These are phyloP conservation scores for Phalacrocorax aristotelis DNA, from an alignment of 2,113 vertebrate genomes.

Conservation along the genomic window DNA sequence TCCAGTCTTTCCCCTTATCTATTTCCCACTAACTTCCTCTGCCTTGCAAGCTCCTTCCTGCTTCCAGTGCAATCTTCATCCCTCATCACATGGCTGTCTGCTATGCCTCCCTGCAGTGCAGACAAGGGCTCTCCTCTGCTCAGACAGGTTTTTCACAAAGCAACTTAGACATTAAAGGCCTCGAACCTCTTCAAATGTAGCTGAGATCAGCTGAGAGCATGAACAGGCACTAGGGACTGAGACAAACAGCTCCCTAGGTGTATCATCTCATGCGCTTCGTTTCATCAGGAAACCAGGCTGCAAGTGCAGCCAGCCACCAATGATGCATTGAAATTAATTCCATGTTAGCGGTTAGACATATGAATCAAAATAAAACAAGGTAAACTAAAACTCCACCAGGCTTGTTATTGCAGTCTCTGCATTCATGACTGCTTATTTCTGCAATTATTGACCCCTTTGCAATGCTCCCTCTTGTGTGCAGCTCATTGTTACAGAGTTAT, in stretches of 20 bases:
- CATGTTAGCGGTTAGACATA: not conserved
- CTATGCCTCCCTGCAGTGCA: not conserved
- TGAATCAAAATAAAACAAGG: not conserved
- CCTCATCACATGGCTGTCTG: not conserved
- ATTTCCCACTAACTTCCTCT: accelerated
- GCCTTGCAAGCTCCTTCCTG: not conserved
- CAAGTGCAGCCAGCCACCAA: not conserved
- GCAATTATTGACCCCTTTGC: not conserved
- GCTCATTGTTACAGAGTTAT: not conserved
- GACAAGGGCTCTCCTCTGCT: not conserved
- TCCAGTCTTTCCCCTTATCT: not conserved
- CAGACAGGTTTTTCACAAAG: not conserved
- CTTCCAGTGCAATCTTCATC: not conserved
- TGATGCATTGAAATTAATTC: not conserved
- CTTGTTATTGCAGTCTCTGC: not conserved
- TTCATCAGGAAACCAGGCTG: not conserved
- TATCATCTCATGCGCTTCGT: not conserved
- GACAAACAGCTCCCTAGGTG: not conserved
- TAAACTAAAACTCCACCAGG: not conserved
- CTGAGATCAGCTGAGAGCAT: not conserved
- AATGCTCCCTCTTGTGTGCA: accelerated
- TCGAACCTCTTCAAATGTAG: not conserved
- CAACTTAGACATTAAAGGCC: not conserved
- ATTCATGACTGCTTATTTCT: not conserved
- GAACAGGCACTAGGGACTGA: not conserved